These are phyloP conservation scores for Cherax quadricarinatus DNA, from an alignment of 1,140 invertebrate species.

Conservation along the genomic window DNA sequence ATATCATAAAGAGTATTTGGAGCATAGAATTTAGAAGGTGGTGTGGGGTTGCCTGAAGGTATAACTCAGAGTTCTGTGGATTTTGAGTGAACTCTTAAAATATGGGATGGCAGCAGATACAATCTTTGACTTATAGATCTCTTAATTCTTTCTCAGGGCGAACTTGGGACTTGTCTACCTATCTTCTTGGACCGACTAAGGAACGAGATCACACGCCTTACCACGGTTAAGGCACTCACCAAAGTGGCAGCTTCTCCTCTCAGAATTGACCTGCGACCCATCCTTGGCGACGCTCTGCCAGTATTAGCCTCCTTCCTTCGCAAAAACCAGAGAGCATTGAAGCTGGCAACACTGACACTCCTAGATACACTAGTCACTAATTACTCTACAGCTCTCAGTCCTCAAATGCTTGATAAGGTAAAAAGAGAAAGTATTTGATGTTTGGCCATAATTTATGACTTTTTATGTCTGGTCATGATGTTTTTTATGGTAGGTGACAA, in stretches of 20 bases:
- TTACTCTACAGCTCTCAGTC: slow-evolving; percentile 82
- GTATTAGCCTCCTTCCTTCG: slow-evolving; percentile 93
- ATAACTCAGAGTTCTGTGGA: too few species aligned
- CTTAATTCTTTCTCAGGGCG: slow-evolving; percentile 75
- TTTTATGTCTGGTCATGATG: background rate
- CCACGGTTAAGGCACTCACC: slow-evolving; percentile 96
- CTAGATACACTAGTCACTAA: slow-evolving; percentile 90
- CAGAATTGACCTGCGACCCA: slow-evolving; percentile 89
- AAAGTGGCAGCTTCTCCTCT: slow-evolving; percentile 94
- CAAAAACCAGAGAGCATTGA: slow-evolving; percentile 97
- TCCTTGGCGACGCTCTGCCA: slow-evolving; percentile 92
- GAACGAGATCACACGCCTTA: slow-evolving; percentile 97
- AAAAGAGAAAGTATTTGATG: background rate
- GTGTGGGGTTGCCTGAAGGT: too few species aligned
- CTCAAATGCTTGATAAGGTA: slow-evolving; percentile 71
- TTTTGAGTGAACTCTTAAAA: too few species aligned
- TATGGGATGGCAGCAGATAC: too few species aligned
- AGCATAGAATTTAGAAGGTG: too few species aligned
- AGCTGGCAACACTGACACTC: slow-evolving; percentile 92
- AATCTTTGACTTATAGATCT: too few species aligned
- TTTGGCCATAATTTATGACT: background rate
- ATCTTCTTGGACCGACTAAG: slow-evolving; percentile 95
- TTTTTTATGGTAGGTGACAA: too few species aligned
- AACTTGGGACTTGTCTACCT: slow-evolving; percentile 90
- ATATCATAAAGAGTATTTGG: too few species aligned